Base-by-base conservation (phyloP, 64 coral and sea anemone species). In the Actinia equina region DNA sequence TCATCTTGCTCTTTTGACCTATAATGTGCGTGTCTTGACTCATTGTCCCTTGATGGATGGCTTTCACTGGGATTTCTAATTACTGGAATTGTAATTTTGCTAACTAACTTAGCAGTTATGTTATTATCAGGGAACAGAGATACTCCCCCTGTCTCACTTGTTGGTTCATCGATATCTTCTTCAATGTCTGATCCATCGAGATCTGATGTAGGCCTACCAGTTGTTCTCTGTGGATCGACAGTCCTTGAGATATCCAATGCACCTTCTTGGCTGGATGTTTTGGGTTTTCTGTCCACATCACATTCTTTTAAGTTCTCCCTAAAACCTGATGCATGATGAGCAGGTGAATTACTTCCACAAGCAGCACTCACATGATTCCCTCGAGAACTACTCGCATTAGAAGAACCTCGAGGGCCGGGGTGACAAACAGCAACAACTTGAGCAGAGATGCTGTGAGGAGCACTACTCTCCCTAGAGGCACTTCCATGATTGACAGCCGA, bases 121-220 rank as follows among this genome's bases (percentile, higher is more conserved):
- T 51, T 81, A 22, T 9, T 20, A 52, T 23, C 22, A 22, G 78
- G 78, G 17, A 17, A 52, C 4, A 85, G 55, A 18, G 53, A 41
- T 1, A 85, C 52, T 15, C 83, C 83, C 7, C 56, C 83, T 60
- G 83, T 15, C 52, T 88, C 80, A 74, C 43, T 71, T 57, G 63
- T 44, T 43, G 26, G 42, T 87, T 96, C 94, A 23, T 96, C 91
- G 74, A 93, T 90, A 78, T 96, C 94, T 59, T 89, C 82, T 85
- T 96, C 94, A 65, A 96, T 96, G 63, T 96, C 94, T 60, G 94
- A 96, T 19, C 88, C 92, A 53, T 92, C 91, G 27, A 84, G 79
- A 78, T 96, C 91, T 57, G 91, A 96, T 20, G 86, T 65, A 65
- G 70, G 42, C 41, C 91, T 88, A 17, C 61, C 11, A 88, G 67